phyloP scores from a whole-genome alignment of 2,113 vertebrate species.

The Platysternon megacephalum region DNA sequence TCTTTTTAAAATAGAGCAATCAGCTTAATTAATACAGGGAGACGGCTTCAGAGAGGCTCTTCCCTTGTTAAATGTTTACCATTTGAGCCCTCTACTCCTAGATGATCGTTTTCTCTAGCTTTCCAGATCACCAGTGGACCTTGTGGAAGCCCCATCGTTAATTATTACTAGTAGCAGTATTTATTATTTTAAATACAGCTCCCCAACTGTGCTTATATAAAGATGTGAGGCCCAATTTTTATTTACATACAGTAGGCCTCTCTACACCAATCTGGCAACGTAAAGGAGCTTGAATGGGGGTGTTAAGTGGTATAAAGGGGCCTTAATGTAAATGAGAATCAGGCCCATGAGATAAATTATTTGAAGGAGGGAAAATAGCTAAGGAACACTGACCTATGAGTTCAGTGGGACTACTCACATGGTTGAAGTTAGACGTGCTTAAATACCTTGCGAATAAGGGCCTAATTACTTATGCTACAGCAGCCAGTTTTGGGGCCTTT shows the following conservation, averaged over 20 bases:
- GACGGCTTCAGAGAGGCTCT: neutral
- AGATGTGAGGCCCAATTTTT: neutral
- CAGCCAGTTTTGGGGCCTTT: neutral
- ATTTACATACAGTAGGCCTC: neutral
- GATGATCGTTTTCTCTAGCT: conserved; percentile 26
- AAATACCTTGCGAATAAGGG: neutral
- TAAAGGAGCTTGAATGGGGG: neutral
- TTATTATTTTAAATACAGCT: conserved; percentile 26
- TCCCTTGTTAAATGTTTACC: conserved; percentile 30
- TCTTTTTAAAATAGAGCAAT: conserved; percentile 29
- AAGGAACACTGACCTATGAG: neutral
- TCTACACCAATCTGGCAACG: neutral
- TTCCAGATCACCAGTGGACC: neutral
- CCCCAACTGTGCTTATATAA: neutral
- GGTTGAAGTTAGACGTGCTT: neutral
- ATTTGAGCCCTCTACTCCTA: conserved; percentile 28
- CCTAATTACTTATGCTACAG: neutral
- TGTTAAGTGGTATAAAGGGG: neutral
- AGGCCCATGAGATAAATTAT: neutral
- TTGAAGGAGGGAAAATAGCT: neutral
- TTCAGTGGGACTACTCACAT: neutral
- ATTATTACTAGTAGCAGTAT: conserved; percentile 6
- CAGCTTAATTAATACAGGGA: conserved; percentile 47
- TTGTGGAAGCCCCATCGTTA: neutral
- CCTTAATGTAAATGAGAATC: neutral